A percentile compares a stretch with the other conserved stretches of the same genome.
Evolutionary conservation across 2,888 invertebrate genomes (phyloP).

Genomic region (Pollenia griseotomentosa): DNA sequence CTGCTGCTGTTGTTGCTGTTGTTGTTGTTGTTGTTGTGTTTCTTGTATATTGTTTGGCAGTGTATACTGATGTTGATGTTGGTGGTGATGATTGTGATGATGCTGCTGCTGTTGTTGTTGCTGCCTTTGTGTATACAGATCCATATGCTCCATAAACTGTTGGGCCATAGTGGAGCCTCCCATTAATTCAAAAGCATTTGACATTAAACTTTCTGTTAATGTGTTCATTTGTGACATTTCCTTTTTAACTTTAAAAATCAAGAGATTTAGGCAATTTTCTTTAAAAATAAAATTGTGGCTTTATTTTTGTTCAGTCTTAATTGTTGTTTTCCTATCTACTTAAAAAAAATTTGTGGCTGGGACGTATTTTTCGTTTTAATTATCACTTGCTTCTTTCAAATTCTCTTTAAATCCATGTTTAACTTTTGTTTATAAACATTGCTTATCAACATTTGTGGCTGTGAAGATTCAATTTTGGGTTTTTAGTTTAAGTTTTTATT

Average conservation of each 20-base stretch:
- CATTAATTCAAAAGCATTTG: constrained; percentile 77
- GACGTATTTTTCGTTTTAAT: constrained; percentile 40
- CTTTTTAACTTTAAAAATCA: neutral
- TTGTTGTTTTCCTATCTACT: constrained; percentile 33
- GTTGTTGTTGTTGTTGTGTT: constrained; percentile 61
- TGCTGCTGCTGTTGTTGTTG: constrained; percentile 75
- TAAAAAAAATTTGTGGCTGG: constrained; percentile 36
- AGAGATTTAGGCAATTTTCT: neutral
- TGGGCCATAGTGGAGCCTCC: constrained; percentile 76
- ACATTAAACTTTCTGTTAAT: constrained; percentile 78
- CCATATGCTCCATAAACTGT: constrained; percentile 79
- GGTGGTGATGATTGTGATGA: constrained; percentile 73
- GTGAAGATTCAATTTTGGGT: constrained; percentile 58
- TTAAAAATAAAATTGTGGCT: constrained; percentile 16
- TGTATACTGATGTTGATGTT: constrained; percentile 74
- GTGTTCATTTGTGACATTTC: constrained; percentile 71
- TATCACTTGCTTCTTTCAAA: constrained; percentile 22
- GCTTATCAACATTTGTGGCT: constrained; percentile 72
- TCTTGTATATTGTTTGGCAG: constrained; percentile 45
- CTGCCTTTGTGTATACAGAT: constrained; percentile 78
- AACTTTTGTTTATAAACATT: constrained; percentile 70
- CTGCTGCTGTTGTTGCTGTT: constrained; percentile 57
- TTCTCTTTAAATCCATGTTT: constrained; percentile 22
- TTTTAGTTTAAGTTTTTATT: constrained; percentile 29
- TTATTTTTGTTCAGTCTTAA: constrained; percentile 58